Evolutionary conservation across 53 echinoderm and acorn worm species (phyloP).

Genomic region (Luidia sarsii): DNA sequence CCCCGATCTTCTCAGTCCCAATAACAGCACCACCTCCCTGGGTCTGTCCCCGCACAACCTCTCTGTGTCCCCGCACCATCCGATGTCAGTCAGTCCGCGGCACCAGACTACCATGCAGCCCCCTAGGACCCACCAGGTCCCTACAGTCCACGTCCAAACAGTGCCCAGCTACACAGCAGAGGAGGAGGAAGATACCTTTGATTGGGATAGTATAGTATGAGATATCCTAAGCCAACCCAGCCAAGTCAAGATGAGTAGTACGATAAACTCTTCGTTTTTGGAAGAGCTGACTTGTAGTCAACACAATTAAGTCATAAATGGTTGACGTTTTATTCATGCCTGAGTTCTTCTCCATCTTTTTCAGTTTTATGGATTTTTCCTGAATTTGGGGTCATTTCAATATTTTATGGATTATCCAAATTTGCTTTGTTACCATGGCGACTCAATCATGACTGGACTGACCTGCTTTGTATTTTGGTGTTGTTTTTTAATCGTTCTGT

Average conservation of each 20-base stretch:
- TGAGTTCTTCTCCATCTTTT: too few relatives aligned
- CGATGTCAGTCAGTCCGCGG: conserved; percentile 11
- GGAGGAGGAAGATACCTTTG: conserved; percentile 80
- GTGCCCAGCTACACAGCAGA: conserved; percentile 58
- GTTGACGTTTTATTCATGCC: too few relatives aligned
- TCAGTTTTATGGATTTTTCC: too few relatives aligned
- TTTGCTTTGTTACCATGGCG: too few relatives aligned
- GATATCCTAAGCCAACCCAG: neutral
- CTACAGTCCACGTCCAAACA: conserved; percentile 53
- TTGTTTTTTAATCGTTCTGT: conserved; percentile 22
- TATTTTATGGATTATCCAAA: too few relatives aligned
- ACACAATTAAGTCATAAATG: too few relatives aligned
- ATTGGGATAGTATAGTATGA: conserved; percentile 79
- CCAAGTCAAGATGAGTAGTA: neutral
- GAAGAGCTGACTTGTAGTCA: too few relatives aligned
- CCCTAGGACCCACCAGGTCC: conserved; percentile 36
- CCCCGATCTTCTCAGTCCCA: conserved; percentile 83
- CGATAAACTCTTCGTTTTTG: too few relatives aligned
- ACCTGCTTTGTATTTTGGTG: neutral
- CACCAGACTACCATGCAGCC: conserved; percentile 34
- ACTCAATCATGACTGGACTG: conserved; percentile 17
- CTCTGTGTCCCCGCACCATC: conserved; percentile 29
- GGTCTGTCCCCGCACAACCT: conserved; percentile 70
- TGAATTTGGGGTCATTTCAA: too few relatives aligned
- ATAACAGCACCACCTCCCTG: conserved; percentile 75